These are phyloP conservation scores for Scaeva pyrastri DNA, from an alignment of 2,888 invertebrate species.

Conservation along the genomic window DNA sequence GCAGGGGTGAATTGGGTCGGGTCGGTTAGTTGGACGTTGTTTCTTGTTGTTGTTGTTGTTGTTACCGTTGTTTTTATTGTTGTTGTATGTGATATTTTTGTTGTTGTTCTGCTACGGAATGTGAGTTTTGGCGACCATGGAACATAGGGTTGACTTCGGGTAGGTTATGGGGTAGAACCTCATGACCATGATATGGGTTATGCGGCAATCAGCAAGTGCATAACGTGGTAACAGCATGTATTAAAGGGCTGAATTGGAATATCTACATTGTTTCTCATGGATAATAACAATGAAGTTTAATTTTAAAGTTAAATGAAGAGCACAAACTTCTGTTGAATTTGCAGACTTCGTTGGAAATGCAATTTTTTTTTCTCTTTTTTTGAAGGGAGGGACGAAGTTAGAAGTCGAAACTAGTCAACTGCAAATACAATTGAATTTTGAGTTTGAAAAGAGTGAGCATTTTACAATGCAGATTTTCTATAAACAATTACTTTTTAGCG, in stretches of 20 bases:
- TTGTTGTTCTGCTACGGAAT: not conserved
- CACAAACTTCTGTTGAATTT: constrained; percentile 11
- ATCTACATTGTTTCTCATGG: constrained; percentile 40
- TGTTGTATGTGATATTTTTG: constrained; percentile 17
- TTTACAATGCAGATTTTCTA: constrained; percentile 15
- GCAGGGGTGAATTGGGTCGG: not conserved
- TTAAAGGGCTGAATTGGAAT: constrained; percentile 44
- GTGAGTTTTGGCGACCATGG: not conserved
- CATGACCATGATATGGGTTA: constrained; percentile 37
- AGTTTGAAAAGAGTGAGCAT: not conserved
- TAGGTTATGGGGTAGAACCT: not conserved
- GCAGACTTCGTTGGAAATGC: not conserved
- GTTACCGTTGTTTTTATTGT: constrained; percentile 17
- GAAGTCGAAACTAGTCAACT: constrained; percentile 11
- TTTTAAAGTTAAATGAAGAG: constrained; percentile 57
- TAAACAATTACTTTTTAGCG: not conserved
- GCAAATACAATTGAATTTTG: constrained; percentile 52
- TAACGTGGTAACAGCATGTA: constrained; percentile 52
- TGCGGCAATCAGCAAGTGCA: constrained; percentile 58
- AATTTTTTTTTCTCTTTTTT: not conserved
- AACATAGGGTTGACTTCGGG: not conserved
- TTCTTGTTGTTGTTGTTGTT: constrained; percentile 30
- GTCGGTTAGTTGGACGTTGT: not conserved
- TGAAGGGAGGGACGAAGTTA: no score
- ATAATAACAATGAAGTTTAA: constrained; percentile 63